Evolutionary conservation across 2,113 vertebrate genomes (phyloP), one percentile per base, ranked within the genome.

Genomic region (Cyprinodon brontotheroides): DNA sequence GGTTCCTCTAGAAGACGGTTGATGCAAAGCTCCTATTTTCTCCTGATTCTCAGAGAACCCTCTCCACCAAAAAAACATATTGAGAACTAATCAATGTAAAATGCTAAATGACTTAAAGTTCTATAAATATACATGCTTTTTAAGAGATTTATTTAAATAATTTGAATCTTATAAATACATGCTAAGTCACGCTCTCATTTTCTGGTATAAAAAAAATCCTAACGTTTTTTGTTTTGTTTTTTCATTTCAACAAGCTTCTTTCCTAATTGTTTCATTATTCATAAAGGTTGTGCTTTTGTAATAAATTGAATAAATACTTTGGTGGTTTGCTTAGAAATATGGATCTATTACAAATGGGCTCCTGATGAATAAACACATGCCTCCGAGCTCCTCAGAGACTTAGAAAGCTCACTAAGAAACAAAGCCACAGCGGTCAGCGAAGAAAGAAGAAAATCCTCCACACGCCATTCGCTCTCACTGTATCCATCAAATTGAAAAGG

Each of bases 331-430:
- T 93, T 87, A 79, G 85, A 85, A 90, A 90, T 81, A 72, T 60
- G 69, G 79, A 83, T 88, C 87, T 74, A 79, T 89, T 86, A 88
- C 89, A 83, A 91, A 91, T 87, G 84, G 84, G 70, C 79, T 79
- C 80, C 78, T 85, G 86, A 89, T 89, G 89, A 91, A 93, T 89
- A 93, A 92, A 89, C 87, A 83, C 87, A 89, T 81, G 90, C 71
- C 87, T 82, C 87, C 50, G 72, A 80, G 82, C 83, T 88, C 88
- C 88, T 91, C 37, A 43, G 83, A 90, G 90, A 75, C 81, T 83
- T 38, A 12, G 61, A 45, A 29, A 80, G 85, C 87, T 91, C 45
- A 82, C 74, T 78, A 77, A 60, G 78, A 86, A 84, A 91, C 91
- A 90, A 89, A 85, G 76, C 79, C 78, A 62, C 82, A 73, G 85